phyloP scores from a whole-genome alignment of 2,888 invertebrate genomes.

The Pyrochroa serraticornis region DNA sequence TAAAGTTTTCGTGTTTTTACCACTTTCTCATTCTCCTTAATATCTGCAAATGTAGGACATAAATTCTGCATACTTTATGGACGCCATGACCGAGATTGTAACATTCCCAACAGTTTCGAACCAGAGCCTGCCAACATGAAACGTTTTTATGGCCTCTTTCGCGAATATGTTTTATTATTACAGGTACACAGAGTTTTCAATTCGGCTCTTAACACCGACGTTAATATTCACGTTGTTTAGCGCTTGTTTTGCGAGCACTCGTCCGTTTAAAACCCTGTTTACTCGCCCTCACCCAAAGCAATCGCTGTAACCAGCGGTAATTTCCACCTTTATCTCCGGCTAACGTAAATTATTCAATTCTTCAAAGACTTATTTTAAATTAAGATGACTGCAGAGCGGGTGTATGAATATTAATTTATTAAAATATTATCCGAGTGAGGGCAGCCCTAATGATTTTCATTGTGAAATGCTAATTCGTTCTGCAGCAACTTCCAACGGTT shows the following conservation, averaged over 20 bases:
- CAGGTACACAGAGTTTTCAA: too few species aligned
- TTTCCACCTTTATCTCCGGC: conserved; percentile 25
- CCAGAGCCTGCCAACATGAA: conserved; percentile 3
- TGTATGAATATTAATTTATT: conserved; percentile 35
- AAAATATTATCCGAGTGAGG: conserved; percentile 28
- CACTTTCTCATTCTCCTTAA: conserved; percentile 50
- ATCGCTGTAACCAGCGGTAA: conserved; percentile 23
- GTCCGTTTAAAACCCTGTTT: neutral
- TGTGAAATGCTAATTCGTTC: conserved; percentile 22
- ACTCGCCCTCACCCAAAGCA: conserved; percentile 7
- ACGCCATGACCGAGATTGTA: conserved; percentile 41
- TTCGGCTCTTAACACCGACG: neutral
- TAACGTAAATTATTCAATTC: conserved; percentile 30
- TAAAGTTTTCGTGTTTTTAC: conserved; percentile 51
- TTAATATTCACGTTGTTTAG: conserved; percentile 6
- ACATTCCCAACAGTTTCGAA: conserved; percentile 29
- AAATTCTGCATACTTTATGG: conserved; percentile 48
- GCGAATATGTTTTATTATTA: conserved; percentile 2
- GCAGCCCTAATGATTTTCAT: conserved; percentile 25
- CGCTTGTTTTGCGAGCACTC: neutral
- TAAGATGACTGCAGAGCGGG: conserved; percentile 30
- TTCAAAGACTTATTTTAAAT: conserved; percentile 33
- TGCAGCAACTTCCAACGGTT: conserved; percentile 21
- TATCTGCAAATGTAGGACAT: conserved; percentile 54
- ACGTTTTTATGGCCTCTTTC: conserved; percentile 16